These are phyloP conservation scores for Rhinopomastus cyanomelas DNA, from an alignment of 2,113 vertebrate genomes.

Conservation along the genomic window DNA sequence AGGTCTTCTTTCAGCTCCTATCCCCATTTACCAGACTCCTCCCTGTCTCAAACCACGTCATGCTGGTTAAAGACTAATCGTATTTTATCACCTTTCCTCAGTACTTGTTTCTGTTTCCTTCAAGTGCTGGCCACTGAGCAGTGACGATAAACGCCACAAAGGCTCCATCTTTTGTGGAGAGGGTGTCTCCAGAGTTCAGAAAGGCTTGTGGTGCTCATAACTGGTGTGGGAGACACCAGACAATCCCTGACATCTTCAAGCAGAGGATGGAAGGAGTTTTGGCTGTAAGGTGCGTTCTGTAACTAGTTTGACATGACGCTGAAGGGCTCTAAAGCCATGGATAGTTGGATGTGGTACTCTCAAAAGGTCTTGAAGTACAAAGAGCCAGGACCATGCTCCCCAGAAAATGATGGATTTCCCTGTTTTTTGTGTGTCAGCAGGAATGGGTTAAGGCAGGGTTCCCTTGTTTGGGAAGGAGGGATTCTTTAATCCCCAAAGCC, in stretches of 20 bases:
- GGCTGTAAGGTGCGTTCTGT: neutral
- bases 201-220: neutral
- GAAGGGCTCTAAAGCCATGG: neutral
- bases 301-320: neutral
- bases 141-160: neutral
- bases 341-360: fast-evolving
- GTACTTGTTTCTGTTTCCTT: neutral
- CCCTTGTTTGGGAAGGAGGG: neutral
- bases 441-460: slow-evolving; percentile 36
- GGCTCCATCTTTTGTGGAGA: neutral
- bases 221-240: neutral
- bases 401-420: neutral
- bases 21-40: no score
- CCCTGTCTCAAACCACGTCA: no score
- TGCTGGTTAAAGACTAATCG: neutral
- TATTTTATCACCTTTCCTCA: neutral
- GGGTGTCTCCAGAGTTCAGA: neutral
- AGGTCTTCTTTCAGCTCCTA: no score
- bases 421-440: neutral
- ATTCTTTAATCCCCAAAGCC: slow-evolving; percentile 37
- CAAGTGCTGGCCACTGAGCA: neutral
- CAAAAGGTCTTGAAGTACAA: neutral
- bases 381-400: neutral
- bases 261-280: fast-evolving
- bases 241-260: fast-evolving